These are phyloP conservation scores for Leptogaster cylindrica DNA, from an alignment of 2,888 invertebrate species.

Conservation along the genomic window DNA sequence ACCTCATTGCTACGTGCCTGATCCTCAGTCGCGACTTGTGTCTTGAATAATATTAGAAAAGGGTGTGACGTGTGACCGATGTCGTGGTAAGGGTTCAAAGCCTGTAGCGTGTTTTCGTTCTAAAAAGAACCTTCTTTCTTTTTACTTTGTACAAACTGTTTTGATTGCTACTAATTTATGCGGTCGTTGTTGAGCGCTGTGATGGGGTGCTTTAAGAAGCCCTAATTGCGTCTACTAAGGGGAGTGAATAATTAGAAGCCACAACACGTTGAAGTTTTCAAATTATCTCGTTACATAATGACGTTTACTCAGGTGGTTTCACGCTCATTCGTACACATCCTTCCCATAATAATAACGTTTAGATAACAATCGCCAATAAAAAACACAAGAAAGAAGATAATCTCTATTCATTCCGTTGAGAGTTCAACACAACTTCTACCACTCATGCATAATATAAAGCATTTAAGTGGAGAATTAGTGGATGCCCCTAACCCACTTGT, in stretches of 20 bases:
- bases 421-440: background rate
- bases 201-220: conserved; percentile 12
- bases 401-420: conserved; percentile 15
- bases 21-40: background rate
- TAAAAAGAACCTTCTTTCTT: no score
- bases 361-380: conserved; percentile 21
- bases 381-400: conserved; percentile 11
- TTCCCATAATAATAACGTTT: conserved; percentile 30
- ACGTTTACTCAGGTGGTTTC: conserved; percentile 12
- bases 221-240: conserved; percentile 25
- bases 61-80: conserved; percentile 1
- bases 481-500: conserved; percentile 8
- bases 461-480: conserved; percentile 18
- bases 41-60: conserved; percentile 21
- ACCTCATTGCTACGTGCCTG: conserved; percentile 26
- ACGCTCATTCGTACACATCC: background rate
- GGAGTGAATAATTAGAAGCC: conserved; percentile 19
- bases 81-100: conserved; percentile 4
- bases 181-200: background rate
- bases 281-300: conserved; percentile 27
- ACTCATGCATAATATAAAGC: conserved; percentile 6
- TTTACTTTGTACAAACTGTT: conserved; percentile 13
- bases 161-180: conserved; percentile 26
- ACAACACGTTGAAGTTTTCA: conserved; percentile 15
- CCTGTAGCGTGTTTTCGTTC: conserved; percentile 9